These are phyloP conservation scores for Novumbra hubbsi DNA, from an alignment of 2,797 vertebrate genomes.

Conservation along the genomic window DNA sequence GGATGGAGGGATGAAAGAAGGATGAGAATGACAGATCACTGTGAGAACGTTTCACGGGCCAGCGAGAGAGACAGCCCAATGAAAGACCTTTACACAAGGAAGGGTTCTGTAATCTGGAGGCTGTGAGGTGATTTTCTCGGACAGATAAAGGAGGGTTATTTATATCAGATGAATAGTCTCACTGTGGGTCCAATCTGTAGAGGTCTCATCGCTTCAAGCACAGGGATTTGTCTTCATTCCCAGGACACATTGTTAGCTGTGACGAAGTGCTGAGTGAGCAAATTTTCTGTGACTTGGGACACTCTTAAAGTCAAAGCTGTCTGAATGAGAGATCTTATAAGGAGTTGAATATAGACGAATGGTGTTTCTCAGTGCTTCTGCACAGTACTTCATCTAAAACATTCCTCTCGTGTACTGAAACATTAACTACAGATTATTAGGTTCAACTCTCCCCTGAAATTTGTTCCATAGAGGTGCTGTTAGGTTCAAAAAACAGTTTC, in stretches of 20 bases:
- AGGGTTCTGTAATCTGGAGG: constrained; percentile 52
- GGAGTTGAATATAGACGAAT: neutral
- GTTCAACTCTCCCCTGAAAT: neutral
- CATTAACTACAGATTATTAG: neutral
- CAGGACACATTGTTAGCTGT: neutral
- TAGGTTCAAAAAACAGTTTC: neutral
- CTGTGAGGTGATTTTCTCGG: constrained; percentile 22
- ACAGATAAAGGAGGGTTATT: constrained; percentile 55
- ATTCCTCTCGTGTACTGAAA: neutral
- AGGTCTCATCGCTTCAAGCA: constrained; percentile 34
- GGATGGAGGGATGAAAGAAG: constrained; percentile 37
- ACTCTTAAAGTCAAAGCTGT: neutral
- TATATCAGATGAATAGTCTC: constrained; percentile 65
- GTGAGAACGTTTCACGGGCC: constrained; percentile 61
- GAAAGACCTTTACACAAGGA: constrained; percentile 60
- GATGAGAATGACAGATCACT: constrained; percentile 52
- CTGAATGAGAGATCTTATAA: neutral
- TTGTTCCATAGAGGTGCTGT: neutral
- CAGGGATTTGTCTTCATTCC: constrained; percentile 9
- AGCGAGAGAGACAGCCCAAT: constrained; percentile 42
- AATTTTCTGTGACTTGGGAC: constrained; percentile 27
- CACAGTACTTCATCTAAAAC: neutral
- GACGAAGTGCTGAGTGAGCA: constrained; percentile 16
- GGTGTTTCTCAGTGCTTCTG: neutral
- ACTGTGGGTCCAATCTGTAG: constrained; percentile 37